Percentiles rank a stretch among this genome's conserved stretches.
These are phyloP conservation scores for Ceyx margarethae DNA, from an alignment of 2,113 vertebrate species.

Conservation along the genomic window DNA sequence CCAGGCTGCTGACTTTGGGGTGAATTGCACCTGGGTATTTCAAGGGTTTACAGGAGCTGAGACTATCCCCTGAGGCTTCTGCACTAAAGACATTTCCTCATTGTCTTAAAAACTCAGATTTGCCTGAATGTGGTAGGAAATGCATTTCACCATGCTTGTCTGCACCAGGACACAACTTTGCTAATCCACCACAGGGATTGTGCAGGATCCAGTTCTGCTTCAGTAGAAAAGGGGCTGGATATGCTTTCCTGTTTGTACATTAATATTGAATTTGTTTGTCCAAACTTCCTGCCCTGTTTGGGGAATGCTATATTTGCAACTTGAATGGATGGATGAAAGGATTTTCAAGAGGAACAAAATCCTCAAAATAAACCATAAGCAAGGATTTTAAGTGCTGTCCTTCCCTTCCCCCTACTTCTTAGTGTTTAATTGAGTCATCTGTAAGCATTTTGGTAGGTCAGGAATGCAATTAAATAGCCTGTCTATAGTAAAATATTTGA, in stretches of 20 bases:
- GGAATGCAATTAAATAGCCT: conserved; percentile 70
- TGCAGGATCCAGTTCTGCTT: neutral
- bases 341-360: neutral
- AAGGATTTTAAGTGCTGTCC: neutral
- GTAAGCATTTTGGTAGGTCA: conserved; percentile 72
- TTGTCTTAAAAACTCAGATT: neutral
- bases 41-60: neutral
- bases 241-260: neutral
- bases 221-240: neutral
- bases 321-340: neutral
- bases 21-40: neutral
- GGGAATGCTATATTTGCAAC: neutral
- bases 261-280: neutral
- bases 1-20: neutral
- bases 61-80: neutral
- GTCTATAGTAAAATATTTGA: conserved; percentile 68
- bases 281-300: neutral
- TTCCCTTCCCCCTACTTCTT: neutral
- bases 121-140: neutral
- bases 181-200: neutral
- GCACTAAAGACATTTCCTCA: neutral
- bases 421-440: conserved; percentile 66
- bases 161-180: neutral
- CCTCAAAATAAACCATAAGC: neutral
- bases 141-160: accelerated